Conservation (phyloP, 2,888 invertebrate species). For the Ophraella communa region DNA sequence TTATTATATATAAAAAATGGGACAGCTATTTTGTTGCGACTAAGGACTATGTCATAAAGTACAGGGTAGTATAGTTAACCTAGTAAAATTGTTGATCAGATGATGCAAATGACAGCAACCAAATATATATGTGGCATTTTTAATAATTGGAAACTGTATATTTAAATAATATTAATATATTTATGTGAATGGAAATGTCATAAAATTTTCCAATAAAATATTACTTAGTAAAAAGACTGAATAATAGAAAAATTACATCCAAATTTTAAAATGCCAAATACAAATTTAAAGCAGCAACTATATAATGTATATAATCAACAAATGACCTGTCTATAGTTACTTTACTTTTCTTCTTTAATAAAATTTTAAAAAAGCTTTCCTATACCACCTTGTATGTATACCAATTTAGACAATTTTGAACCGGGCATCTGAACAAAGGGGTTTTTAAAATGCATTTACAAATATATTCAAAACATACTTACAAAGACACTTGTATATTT, state of each 20-base stretch:
- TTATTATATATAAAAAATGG: neutral
- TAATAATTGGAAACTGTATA: no score
- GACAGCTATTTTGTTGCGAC: neutral
- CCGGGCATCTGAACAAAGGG: conserved; percentile 18
- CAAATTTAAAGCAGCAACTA: neutral
- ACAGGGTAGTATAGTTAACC: neutral
- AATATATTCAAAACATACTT: neutral
- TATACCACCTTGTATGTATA: neutral
- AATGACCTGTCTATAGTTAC: neutral
- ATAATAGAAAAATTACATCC: neutral
- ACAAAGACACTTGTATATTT: neutral
- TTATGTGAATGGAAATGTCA: no score
- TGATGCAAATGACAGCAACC: neutral
- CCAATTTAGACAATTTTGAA: neutral
- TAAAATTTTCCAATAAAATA: neutral
- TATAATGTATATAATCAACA: neutral
- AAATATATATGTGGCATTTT: neutral
- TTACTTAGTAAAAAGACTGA: neutral
- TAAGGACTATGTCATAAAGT: neutral
- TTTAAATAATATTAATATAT: no score
- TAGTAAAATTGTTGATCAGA: neutral
- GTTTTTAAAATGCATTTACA: conserved; percentile 6
- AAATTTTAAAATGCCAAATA: neutral
- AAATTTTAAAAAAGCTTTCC: neutral
- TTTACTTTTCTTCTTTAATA: neutral